phyloP scores from a whole-genome alignment of 2,888 invertebrate species.

The Petrophora chlorosata region DNA sequence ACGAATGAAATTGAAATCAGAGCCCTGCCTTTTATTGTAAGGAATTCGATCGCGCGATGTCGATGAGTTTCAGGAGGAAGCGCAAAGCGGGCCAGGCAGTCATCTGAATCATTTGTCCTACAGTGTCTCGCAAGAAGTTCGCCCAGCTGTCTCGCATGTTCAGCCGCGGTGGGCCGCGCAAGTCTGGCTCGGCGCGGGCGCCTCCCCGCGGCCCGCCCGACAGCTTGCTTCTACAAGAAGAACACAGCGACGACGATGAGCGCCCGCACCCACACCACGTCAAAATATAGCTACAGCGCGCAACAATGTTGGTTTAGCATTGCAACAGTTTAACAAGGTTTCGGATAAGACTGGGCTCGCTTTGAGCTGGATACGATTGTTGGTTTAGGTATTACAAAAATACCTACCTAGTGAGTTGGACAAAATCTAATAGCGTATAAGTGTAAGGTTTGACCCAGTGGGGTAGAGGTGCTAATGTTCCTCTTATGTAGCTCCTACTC shows the following conservation, averaged over 20 bases:
- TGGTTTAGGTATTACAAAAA: slow-evolving; percentile 32
- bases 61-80: too few relatives aligned
- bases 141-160: slow-evolving; percentile 91
- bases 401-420: too few relatives aligned
- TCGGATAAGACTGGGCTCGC: slow-evolving; percentile 75
- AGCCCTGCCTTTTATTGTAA: too few relatives aligned
- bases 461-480: too few relatives aligned
- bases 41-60: too few relatives aligned
- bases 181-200: slow-evolving; percentile 63
- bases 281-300: slow-evolving; percentile 26
- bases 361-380: slow-evolving; percentile 53
- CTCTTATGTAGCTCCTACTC: too few relatives aligned
- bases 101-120: background rate
- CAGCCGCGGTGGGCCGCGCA: slow-evolving; percentile 85
- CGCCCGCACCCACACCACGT: slow-evolving; percentile 57
- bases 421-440: too few relatives aligned
- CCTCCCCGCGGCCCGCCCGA: slow-evolving; percentile 81
- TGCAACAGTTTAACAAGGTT: slow-evolving; percentile 62
- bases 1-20: too few relatives aligned
- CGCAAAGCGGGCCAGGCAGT: too few relatives aligned
- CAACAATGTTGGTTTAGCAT: slow-evolving; percentile 35
- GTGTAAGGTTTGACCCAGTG: too few relatives aligned
- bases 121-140: slow-evolving; percentile 91
- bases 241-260: slow-evolving; percentile 86
- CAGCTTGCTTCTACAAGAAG: slow-evolving; percentile 84